Evolutionary conservation across 2,113 vertebrate species (phyloP).

Genomic region (Helogale parvula): DNA sequence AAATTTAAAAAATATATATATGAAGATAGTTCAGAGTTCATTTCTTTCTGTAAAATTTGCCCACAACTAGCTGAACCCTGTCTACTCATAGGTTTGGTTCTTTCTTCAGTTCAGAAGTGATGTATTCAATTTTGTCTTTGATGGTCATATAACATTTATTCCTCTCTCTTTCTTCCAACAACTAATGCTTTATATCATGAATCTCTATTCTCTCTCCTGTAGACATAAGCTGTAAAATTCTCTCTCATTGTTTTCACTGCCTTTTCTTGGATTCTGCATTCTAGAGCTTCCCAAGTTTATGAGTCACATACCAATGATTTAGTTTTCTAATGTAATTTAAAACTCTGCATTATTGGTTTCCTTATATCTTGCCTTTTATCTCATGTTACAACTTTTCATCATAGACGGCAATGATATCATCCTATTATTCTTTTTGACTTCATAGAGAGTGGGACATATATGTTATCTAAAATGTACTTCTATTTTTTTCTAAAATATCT

Average conservation of each 20-base stretch:
- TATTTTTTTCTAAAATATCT: neutral
- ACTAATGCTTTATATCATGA: neutral
- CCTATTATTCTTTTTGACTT: neutral
- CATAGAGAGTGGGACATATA: neutral
- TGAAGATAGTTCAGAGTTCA: neutral
- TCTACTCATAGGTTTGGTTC: neutral
- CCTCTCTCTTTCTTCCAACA: neutral
- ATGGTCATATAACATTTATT: neutral
- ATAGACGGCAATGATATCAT: neutral
- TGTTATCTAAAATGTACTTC: neutral
- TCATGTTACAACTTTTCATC: neutral
- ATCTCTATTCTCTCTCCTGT: neutral
- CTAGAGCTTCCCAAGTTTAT: neutral
- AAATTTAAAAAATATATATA: neutral
- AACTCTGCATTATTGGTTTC: neutral
- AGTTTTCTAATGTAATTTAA: conserved; percentile 18
- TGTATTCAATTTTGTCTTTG: neutral
- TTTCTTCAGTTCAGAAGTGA: neutral
- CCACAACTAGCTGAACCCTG: neutral
- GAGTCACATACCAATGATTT: neutral
- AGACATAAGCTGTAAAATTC: neutral
- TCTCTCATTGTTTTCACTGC: neutral
- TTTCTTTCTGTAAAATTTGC: neutral
- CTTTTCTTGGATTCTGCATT: neutral
- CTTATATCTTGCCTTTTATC: neutral